Base-by-base conservation (phyloP, 2,888 invertebrate genomes). In the Operophtera brumata region DNA sequence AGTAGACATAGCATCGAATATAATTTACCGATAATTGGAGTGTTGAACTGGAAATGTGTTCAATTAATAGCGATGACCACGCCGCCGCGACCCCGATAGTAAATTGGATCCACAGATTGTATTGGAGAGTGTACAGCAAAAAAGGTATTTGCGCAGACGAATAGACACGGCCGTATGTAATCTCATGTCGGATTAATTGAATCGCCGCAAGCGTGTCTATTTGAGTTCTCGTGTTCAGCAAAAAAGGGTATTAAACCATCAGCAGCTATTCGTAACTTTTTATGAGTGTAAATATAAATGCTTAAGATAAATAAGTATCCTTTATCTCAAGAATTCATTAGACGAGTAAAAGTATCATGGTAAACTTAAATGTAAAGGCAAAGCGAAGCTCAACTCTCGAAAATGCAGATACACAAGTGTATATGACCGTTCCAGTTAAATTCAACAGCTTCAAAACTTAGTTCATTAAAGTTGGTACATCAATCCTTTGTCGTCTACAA, bases 131-230 rank as follows among this genome's bases (percentile, higher is more conserved):
- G 62, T 49, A 65, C 61, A 66, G 66, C 66, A 73, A 75, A 74
- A 77, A 74, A 69, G 41, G 57, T 60, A 68, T 67, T 65, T 66
- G 54, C 64, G 50, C 51, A 43, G 48, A 54, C 47, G 44, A 59
- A 67, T 62, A 65, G 67, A 67, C 67, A 67, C 61, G 55, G 59
- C 58, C 57, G 69, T 71, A 66, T 65, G 70, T 75, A 80, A 79
- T 75, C 70, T 75, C 77, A 73, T 71, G 64, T 71, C 48, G 69
- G 66, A 73, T 77, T 80, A 80, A 84, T 81, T 82, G 75, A 80
- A 81, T 75, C 67, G 74, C 77, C 69, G 61, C 64, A 61, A 72
- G 72, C 75, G 60, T 73, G 64, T 69, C 64, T 67, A 71, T 75
- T 76, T 70, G 65, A 62, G 66, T 66, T 66, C 64, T 49, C 10